Percentiles rank a stretch among this genome's conserved stretches.
These are phyloP conservation scores for Lordiphosa clarofinis DNA, from an alignment of 1,140 invertebrate genomes.

Conservation along the genomic window DNA sequence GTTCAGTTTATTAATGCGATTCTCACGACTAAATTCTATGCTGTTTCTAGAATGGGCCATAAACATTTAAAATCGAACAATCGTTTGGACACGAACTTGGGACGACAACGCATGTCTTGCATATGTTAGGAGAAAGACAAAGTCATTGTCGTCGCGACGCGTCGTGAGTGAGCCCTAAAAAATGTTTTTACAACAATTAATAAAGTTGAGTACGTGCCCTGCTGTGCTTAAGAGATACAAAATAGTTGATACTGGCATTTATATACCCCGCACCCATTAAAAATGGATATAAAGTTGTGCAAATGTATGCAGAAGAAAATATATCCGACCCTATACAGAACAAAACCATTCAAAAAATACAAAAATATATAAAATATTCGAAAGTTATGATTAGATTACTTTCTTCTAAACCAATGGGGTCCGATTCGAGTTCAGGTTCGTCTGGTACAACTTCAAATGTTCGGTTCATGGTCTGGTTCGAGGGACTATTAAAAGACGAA, in stretches of 20 bases:
- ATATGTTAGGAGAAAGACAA: conserved; percentile 1
- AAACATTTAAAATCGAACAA: conserved; percentile 44
- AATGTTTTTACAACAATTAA: conserved; percentile 27
- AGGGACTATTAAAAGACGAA: too few relatives aligned
- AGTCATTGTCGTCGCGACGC: background rate
- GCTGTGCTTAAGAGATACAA: conserved; percentile 1
- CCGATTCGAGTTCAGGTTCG: too few relatives aligned
- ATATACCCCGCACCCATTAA: background rate
- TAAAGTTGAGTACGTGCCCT: conserved; percentile 37
- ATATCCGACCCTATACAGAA: too few relatives aligned
- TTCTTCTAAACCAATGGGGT: too few relatives aligned
- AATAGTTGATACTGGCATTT: conserved; percentile 1
- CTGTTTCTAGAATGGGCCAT: background rate
- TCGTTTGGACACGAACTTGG: conserved; percentile 18
- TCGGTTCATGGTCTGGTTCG: too few relatives aligned
- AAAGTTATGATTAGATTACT: too few relatives aligned
- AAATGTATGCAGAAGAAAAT: too few relatives aligned
- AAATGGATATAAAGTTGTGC: background rate
- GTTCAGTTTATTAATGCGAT: conserved; percentile 24
- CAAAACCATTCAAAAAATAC: too few relatives aligned
- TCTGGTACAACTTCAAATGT: too few relatives aligned
- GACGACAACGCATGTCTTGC: conserved; percentile 6
- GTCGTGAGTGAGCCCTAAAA: conserved; percentile 2
- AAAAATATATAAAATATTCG: too few relatives aligned
- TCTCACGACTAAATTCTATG: conserved; percentile 29